phyloP scores from a whole-genome alignment of 2,888 invertebrate species.

The Amphipoea lucens region DNA sequence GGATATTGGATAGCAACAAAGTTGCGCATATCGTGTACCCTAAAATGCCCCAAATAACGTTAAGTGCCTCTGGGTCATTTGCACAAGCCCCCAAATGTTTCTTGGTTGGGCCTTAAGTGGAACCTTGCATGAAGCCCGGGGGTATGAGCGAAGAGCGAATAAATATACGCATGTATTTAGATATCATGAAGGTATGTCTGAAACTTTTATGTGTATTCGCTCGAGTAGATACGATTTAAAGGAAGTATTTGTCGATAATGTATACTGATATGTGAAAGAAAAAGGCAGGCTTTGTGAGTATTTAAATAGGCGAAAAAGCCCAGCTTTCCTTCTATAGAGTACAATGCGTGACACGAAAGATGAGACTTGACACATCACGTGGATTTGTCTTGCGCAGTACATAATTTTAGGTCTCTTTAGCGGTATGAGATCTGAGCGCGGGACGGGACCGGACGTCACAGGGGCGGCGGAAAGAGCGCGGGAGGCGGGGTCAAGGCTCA shows the following conservation, averaged over 20 bases:
- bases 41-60: constrained; percentile 40
- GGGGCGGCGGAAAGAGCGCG: no score
- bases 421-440: no score
- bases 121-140: constrained; percentile 43
- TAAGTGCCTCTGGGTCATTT: constrained; percentile 63
- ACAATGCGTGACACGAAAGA: no score
- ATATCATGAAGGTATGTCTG: constrained; percentile 17
- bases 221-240: constrained; percentile 32
- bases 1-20: constrained; percentile 34
- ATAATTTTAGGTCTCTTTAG: no score
- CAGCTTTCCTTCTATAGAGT: background rate
- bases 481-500: no score
- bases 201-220: constrained; percentile 25
- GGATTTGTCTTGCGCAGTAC: no score
- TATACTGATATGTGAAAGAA: background rate
- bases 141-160: constrained; percentile 25
- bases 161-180: constrained; percentile 43
- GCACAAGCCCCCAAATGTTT: constrained; percentile 54
- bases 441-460: no score
- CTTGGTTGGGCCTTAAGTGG: constrained; percentile 44
- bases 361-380: no score
- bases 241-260: constrained; percentile 38
- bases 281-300: background rate
- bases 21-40: constrained; percentile 24
- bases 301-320: background rate